Conservation (phyloP, 2,113 vertebrate genomes). For the Phaethornis superciliosus region DNA sequence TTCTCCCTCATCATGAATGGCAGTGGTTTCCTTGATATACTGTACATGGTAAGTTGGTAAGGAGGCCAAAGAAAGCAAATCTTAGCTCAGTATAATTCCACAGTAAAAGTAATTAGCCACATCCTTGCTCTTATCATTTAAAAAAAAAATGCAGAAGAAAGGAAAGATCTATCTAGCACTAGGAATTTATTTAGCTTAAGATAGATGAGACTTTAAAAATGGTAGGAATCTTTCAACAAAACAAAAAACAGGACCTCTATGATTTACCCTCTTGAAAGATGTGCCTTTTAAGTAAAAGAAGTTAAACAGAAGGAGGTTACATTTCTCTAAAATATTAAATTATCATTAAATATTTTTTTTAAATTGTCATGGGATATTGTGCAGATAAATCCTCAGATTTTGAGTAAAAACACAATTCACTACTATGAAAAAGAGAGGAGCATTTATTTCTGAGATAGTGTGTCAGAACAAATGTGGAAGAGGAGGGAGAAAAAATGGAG, state of each 20-base stretch:
- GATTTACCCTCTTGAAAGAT: not conserved
- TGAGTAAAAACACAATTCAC: not conserved
- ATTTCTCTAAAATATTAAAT: not conserved
- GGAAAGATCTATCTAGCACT: not conserved
- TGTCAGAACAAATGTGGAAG: not conserved
- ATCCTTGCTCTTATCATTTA: not conserved
- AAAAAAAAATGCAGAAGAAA: not conserved
- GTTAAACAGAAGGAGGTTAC: not conserved
- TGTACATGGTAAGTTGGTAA: not conserved
- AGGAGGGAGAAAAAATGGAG: not conserved
- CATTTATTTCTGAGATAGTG: not conserved
- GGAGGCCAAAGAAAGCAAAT: not conserved
- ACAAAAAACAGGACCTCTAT: not conserved
- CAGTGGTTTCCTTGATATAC: not conserved
- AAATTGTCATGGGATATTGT: not conserved
- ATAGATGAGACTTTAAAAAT: not conserved
- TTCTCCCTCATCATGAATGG: not conserved
- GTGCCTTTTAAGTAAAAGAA: not conserved
- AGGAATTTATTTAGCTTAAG: not conserved
- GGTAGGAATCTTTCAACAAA: not conserved
- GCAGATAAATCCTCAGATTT: not conserved
- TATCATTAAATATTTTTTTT: not conserved
- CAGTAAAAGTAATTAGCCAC: not conserved
- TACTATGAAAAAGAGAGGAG: not conserved
- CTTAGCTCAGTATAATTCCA: not conserved